Evolutionary conservation across 2,888 invertebrate species (phyloP).

Genomic region (Didymodactylos carnosus): DNA sequence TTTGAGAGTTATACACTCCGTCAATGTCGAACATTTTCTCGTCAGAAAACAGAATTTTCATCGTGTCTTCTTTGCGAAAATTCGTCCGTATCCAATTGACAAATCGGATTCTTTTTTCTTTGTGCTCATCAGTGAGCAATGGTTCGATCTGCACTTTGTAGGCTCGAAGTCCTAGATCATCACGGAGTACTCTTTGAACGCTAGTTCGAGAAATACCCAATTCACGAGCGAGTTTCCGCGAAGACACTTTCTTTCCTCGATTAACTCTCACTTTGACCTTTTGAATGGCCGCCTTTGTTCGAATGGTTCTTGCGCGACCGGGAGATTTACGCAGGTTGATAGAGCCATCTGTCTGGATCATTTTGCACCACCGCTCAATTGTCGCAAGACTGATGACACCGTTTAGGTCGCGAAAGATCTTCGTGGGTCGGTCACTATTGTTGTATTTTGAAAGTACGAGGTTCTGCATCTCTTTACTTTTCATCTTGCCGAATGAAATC

Average conservation of each 20-base stretch:
- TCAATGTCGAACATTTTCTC: not conserved
- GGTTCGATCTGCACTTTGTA: not conserved
- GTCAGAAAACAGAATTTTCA: not conserved
- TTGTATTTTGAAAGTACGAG: not conserved
- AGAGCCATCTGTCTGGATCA: not conserved
- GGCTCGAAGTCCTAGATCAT: too few species aligned
- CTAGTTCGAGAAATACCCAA: too few species aligned
- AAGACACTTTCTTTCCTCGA: too few species aligned
- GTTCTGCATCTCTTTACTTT: not conserved
- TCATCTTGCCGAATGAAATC: not conserved
- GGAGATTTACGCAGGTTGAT: not conserved
- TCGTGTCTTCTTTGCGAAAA: not conserved
- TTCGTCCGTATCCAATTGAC: not conserved
- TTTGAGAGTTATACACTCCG: not conserved
- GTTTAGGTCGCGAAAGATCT: not conserved
- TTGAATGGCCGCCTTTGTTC: too few species aligned
- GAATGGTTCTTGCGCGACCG: not conserved
- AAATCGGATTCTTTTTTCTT: not conserved
- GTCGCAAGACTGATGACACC: not conserved
- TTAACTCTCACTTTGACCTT: too few species aligned
- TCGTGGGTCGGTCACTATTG: not conserved
- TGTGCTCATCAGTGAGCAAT: not conserved
- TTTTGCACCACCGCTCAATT: not conserved
- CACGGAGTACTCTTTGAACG: not conserved
- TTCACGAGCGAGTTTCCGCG: too few species aligned